phyloP scores from a whole-genome alignment of 2,797 vertebrate species.

The Tachyglossus aculeatus region DNA sequence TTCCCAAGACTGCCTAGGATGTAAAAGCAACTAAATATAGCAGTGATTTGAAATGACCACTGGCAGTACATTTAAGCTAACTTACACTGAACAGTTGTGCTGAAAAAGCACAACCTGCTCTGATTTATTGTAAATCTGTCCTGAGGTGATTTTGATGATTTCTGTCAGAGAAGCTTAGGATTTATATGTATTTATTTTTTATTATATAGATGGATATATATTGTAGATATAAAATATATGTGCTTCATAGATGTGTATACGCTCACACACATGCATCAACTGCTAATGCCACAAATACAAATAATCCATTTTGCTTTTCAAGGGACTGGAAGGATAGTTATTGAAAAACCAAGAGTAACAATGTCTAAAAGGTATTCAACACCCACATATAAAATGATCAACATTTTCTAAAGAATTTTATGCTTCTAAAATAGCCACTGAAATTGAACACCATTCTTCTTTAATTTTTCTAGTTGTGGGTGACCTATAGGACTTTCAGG shows the following conservation, averaged over 20 bases:
- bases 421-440: constrained; percentile 9
- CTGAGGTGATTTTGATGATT: constrained; percentile 49
- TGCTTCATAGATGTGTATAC: background rate
- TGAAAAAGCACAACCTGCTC: constrained; percentile 24
- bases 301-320: constrained; percentile 35
- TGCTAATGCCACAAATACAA: constrained; percentile 42
- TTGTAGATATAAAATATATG: background rate
- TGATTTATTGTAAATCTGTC: constrained; percentile 46
- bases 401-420: background rate
- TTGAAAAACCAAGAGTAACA: background rate
- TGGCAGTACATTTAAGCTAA: constrained; percentile 32
- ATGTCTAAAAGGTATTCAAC: background rate
- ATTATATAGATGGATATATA: no score
- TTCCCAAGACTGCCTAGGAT: constrained; percentile 40
- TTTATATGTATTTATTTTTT: no score
- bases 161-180: constrained; percentile 40
- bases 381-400: background rate
- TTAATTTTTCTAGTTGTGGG: no score
- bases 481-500: no score
- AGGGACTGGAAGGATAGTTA: background rate
- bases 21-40: constrained; percentile 36
- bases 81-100: background rate
- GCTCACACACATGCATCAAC: background rate
- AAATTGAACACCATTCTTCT: background rate
- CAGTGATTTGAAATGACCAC: constrained; percentile 15